Evolutionary conservation across 1,140 invertebrate genomes (phyloP), one percentile per base, ranked within the genome.

Genomic region (Tachypleus tridentatus): DNA sequence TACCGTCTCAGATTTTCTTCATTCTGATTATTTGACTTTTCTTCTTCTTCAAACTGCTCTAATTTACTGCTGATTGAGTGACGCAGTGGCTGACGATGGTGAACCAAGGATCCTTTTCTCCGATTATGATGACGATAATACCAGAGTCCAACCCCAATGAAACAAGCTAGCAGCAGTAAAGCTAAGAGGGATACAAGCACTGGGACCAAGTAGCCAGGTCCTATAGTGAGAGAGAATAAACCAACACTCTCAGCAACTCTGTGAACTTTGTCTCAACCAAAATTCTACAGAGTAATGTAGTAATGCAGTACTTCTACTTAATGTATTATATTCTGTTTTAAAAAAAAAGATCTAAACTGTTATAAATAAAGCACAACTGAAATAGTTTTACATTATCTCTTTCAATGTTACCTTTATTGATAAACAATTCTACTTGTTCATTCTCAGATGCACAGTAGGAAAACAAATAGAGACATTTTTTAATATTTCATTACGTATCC

Each of bases 11-110:
- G 78, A 72, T 93, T 92, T 75, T 93, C 89, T 73, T 93, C 89
- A 75, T 92, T 92, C 74, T 92, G 89, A 57, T 91, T 77, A 74
- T 93, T 93, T 72, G 91, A 91, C 0, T 87, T 88, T 72, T 91
- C 91, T 71, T 91, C 88, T 57, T 72, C 69, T 9, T 66, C 67
- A 7, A 65, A 49, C 0, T 68, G 61, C 3, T 69, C 67, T 5
- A 69, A 48, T 58, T 69, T 69, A 50, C 57, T 61, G 56, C 64
- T 69, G 61, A 63, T 61, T 4, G 67, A 56, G 10, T 60, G 29
- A 49, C 60, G 67, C 9, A 64, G 8, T 4, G 62, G 58, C n/a
- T n/a, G 58, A 51, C 49, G 51, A 6, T 54, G 49, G 10, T 8
- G 3, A 6, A 3, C n/a, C 8, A 4, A 10, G 5, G 2, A 57